These are phyloP conservation scores for Erebia palarica DNA, from an alignment of 2,888 invertebrate genomes.

Conservation along the genomic window DNA sequence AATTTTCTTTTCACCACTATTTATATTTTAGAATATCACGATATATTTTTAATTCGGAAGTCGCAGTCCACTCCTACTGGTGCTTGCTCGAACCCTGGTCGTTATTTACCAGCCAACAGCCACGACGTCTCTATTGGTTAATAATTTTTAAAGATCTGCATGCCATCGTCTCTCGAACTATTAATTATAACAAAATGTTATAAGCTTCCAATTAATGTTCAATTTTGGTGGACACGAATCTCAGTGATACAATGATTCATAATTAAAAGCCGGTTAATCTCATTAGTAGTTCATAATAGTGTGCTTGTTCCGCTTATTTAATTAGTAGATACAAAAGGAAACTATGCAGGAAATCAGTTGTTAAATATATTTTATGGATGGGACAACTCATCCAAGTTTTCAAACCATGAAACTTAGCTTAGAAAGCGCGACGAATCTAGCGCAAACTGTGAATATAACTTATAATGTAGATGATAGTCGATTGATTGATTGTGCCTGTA, in stretches of 20 bases:
- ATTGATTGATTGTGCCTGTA: too few relatives aligned
- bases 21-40: too few relatives aligned
- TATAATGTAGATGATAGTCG: too few relatives aligned
- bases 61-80: too few relatives aligned
- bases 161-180: constrained; percentile 6
- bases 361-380: neutral
- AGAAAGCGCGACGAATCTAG: too few relatives aligned
- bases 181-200: constrained; percentile 65
- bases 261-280: constrained; percentile 21
- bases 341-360: neutral
- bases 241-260: constrained; percentile 23
- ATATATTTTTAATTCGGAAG: too few relatives aligned
- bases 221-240: constrained; percentile 23
- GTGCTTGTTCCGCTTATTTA: constrained; percentile 7
- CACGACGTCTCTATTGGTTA: too few relatives aligned
- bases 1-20: too few relatives aligned
- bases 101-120: too few relatives aligned
- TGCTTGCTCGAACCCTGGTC: too few relatives aligned
- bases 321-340: neutral
- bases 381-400: neutral
- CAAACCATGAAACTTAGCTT: too few relatives aligned
- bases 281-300: neutral
- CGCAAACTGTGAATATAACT: too few relatives aligned
- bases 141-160: neutral
- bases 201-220: constrained; percentile 51